Evolutionary conservation across 2,113 vertebrate genomes (phyloP), one percentile per base, ranked within the genome.

Genomic region (Hyla sarda): DNA sequence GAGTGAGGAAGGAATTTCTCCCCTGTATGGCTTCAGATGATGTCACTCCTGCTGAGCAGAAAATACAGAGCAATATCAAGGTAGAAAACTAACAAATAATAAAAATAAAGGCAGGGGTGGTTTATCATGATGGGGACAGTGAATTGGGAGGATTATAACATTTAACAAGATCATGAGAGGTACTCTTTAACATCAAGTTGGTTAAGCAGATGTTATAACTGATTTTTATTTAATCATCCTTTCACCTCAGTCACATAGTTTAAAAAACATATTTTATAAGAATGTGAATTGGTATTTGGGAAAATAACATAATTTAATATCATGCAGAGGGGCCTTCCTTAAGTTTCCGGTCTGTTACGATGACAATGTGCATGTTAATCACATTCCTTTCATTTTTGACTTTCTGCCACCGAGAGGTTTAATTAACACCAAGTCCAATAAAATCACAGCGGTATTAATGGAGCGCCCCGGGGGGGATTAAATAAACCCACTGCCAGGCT

Each of bases 391-490:
- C 71, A 50, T 65, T 76, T 84, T 76, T 84, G 72, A 76, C 83
- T 65, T 41, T 34, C 41, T 41, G 85, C 78, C 85, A 82, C 56
- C 13, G 34, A 19, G 71, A 74, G 34, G 85, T 81, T 73, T 77
- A 83, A 83, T 79, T 48, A 88, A 89, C 25, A 32, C 54, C 72
- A 88, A 83, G 58, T 3, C 72, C 77, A 86, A 58, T 3, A 86
- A 76, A 73, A 89, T 88, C 90, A 87, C 3, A 32, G 56, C 11
- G 84, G 80, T 76, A 77, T 78, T 78, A 80, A 88, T 87, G 32
- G 50, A 73, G 5, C 80, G 72, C 2, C 88, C 8, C 69, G 45
- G 71, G 7, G 52, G 34, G 34, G 3, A 25, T 37, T 72, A 73
- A 65, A 82, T 0, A 3, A 81, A 88, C 86, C 0, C 0, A 1